Base-by-base conservation (phyloP, 2,888 invertebrate genomes). In the Leucoma salicis region DNA sequence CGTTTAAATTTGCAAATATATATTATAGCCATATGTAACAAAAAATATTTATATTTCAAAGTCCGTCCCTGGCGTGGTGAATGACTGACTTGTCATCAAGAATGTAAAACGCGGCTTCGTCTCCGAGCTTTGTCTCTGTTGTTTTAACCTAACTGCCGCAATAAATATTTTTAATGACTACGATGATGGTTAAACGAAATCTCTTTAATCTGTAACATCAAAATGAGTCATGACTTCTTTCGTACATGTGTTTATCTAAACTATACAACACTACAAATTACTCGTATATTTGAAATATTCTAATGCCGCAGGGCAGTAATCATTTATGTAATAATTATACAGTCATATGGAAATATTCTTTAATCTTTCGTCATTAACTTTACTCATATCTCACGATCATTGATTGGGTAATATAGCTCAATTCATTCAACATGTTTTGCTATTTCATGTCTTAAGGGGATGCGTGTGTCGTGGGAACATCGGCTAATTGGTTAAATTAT, bases 41-140 rank as follows among this genome's bases (percentile, higher is more conserved):
- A 16, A 16, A 16, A 3, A 16, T 16, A 16, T 16, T 16, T 4
- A 16, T 16, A 16, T 6, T 16, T 16, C 3, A 16, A 16, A 79
- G 41, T 81, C 35, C 78, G 60, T 31, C 46, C 66, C 87, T 80
- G 82, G 42, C 41, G 40, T 71, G 73, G 74, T 74, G 77, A 81
- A 82, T 78, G 82, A 80, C 68, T 71, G 63, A 80, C 72, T 78
- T 90, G 90, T 90, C 90, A 89, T 83, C 90, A 72, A 74, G 86
- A 79, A 81, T 87, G 82, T 88, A 86, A 87, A 88, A 80, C 77
- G 68, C 73, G 64, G 69, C 68, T 8, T 71, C 60, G 70, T 74
- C 78, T 73, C 68, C 72, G 60, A 68, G 70, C 69, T 67, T 63
- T 70, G 76, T 71, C 66, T 68, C 68, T 85, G 81, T 87, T 84